Base-by-base conservation (phyloP, 2,113 vertebrate genomes). In the Pygoscelis antarcticus region DNA sequence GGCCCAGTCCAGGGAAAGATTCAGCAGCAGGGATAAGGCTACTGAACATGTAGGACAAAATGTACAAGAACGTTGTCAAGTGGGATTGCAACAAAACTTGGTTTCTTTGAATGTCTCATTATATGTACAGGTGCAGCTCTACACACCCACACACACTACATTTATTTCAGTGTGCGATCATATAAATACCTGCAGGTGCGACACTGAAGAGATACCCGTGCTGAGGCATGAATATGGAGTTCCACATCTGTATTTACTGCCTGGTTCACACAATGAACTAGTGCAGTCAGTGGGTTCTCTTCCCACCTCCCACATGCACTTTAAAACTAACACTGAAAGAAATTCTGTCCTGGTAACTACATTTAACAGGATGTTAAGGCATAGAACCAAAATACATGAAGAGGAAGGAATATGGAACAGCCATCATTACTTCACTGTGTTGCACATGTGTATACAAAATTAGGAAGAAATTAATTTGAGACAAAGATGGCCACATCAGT, bases 191-290 rank as follows among this genome's bases (percentile, higher is more conserved):
- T 97, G 93, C 93, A 97, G 94, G 96, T 97, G 96, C 6, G 4
- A 94, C 77, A 93, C 62, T 94, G 94, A 68, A 91, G 92, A 96
- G 74, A 87, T 87, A 84, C 77, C 94, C 94, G 22, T 93, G 90
- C 83, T 96, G 87, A 95, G 89, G 76, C 91, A 87, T 97, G 93
- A 96, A 96, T 97, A 95, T 89, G 87, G 95, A 97, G 91, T 91
- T 95, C 87, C 87, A 93, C 94, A 93, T 93, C 96, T 97, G 83
- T 89, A 94, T 52, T 93, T 93, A 81, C 91, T 88, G 87, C 84
- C 78, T 95, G 40, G 49, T 82, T 96, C 78, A 66, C 77, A 96
- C 96, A 93, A 69, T 61, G 74, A 95, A 66, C 74, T 51, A 34
- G 25, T 69, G 83, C 74, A 87, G 74, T 77, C 86, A 80, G 22